These are phyloP conservation scores for Gymnarchus niloticus DNA, from an alignment of 2,113 vertebrate species.

Conservation along the genomic window DNA sequence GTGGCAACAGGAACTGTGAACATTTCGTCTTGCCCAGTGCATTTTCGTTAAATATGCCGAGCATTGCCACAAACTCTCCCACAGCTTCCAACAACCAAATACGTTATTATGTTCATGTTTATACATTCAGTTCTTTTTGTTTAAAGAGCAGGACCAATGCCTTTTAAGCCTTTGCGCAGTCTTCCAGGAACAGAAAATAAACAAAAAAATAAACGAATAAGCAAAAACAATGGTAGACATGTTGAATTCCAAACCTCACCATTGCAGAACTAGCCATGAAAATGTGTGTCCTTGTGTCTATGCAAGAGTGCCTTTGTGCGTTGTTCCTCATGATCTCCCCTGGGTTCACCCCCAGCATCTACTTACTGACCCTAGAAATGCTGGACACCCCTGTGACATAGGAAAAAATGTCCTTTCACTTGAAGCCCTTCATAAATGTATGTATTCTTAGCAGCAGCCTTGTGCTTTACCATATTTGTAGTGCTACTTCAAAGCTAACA, in stretches of 20 bases:
- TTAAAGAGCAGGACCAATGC: neutral
- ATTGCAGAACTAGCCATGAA: neutral
- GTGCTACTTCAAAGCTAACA: neutral
- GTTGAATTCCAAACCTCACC: neutral
- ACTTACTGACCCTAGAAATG: neutral
- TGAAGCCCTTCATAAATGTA: neutral
- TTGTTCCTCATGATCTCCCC: neutral
- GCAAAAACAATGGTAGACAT: neutral
- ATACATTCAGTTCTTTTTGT: constrained; percentile 25
- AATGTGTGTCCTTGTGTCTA: neutral
- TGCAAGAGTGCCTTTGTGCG: neutral
- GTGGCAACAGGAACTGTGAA: constrained; percentile 19
- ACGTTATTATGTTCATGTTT: constrained; percentile 33
- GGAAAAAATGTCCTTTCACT: neutral
- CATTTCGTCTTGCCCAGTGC: constrained; percentile 23
- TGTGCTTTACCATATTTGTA: neutral
- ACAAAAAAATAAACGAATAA: neutral
- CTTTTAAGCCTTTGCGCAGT: neutral
- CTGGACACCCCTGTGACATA: neutral
- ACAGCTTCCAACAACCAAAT: constrained; percentile 12
- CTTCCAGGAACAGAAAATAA: neutral
- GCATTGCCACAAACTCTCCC: constrained; percentile 12
- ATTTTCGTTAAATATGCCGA: constrained; percentile 22
- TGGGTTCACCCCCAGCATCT: neutral
- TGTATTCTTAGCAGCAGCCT: too few relatives aligned